Conservation (phyloP, 2,888 invertebrate genomes). For the Agrochola lychnidis region DNA sequence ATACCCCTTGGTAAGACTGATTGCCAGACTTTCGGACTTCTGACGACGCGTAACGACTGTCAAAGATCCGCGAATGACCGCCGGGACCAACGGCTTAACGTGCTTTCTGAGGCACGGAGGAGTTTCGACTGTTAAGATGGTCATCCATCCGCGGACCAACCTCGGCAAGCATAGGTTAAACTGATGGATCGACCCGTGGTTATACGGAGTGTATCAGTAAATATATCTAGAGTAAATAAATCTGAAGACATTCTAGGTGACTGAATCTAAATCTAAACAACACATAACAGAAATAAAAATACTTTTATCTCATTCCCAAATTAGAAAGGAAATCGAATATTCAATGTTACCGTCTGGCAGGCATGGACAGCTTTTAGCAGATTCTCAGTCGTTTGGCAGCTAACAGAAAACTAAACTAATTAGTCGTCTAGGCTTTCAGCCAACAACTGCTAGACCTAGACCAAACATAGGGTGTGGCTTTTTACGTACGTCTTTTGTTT, state of each 20-base stretch:
- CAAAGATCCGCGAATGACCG: too few relatives aligned
- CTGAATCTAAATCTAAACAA: not conserved
- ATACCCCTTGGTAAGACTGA: too few relatives aligned
- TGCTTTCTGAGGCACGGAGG: too few relatives aligned
- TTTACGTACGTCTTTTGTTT: conserved; percentile 11
- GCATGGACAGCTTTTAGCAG: conserved; percentile 20
- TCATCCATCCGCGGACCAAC: too few relatives aligned
- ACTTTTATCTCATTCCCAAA: conserved; percentile 26
- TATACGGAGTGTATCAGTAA: too few relatives aligned
- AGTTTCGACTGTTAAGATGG: too few relatives aligned
- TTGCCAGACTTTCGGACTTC: too few relatives aligned
- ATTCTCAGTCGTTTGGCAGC: conserved; percentile 44
- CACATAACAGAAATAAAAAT: conserved; percentile 5
- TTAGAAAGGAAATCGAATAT: conserved; percentile 51
- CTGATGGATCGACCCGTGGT: too few relatives aligned
- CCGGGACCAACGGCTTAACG: too few relatives aligned
- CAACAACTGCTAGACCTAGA: conserved; percentile 18
- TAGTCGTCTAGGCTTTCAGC: conserved; percentile 45
- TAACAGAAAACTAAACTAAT: conserved; percentile 51
- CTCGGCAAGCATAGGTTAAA: too few relatives aligned
- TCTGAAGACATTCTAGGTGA: not conserved
- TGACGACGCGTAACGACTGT: too few relatives aligned
- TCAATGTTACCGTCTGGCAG: conserved; percentile 13
- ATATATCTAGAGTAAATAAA: not conserved
- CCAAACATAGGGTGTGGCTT: conserved; percentile 4